Conservation (phyloP, 2,797 vertebrate species). For the Peromyscus aztecus region DNA sequence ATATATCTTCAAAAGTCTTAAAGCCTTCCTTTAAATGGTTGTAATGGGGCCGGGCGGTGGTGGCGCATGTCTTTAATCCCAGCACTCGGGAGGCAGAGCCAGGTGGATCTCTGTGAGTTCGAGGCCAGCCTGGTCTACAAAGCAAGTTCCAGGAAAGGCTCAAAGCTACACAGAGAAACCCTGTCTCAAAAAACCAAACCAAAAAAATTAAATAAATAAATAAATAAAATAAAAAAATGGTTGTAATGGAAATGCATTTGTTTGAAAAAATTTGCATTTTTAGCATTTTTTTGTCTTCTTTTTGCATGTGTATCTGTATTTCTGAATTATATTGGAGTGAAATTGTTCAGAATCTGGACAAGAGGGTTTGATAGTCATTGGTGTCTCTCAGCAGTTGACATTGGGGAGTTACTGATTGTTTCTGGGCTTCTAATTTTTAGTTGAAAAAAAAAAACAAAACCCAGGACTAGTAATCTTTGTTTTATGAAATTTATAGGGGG, state of each 20-base stretch:
- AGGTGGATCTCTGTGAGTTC: too few species aligned
- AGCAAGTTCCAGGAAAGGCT: too few species aligned
- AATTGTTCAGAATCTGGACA: neutral
- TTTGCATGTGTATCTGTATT: neutral
- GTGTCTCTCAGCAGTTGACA: neutral
- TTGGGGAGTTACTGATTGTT: slow-evolving; percentile 26
- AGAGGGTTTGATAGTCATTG: neutral
- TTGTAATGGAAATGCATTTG: neutral
- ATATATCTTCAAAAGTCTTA: neutral
- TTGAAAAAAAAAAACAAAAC: neutral
- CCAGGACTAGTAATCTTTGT: neutral
- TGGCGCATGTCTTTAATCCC: too few species aligned
- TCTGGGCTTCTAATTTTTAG: neutral
- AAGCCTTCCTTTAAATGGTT: neutral
- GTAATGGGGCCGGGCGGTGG: too few species aligned
- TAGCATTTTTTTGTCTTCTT: neutral
- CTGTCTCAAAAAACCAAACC: too few species aligned
- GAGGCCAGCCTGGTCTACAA: too few species aligned
- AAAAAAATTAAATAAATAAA: too few species aligned
- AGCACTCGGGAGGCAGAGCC: too few species aligned
- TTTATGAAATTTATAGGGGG: neutral
- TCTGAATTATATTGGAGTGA: neutral
- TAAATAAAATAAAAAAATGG: too few species aligned
- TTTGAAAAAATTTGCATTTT: neutral
- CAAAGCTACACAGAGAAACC: too few species aligned